These are phyloP conservation scores for Enteromius treurensis DNA, from an alignment of 2,797 vertebrate genomes.

Conservation along the genomic window DNA sequence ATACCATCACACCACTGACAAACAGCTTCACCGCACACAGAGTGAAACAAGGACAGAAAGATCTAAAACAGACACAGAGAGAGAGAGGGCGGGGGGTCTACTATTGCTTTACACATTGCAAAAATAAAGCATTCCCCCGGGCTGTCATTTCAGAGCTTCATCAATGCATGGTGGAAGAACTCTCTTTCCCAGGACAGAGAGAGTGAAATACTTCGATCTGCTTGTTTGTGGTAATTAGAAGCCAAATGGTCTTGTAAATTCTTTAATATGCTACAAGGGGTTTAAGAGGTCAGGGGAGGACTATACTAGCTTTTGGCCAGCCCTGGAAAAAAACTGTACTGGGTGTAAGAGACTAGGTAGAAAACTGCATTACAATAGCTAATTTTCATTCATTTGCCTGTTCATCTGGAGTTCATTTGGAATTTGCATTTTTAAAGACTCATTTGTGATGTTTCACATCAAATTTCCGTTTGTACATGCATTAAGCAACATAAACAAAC, in stretches of 20 bases:
- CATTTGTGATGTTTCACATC: background rate
- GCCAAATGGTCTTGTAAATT: conserved; percentile 39
- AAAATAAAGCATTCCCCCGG: conserved; percentile 21
- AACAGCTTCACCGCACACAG: background rate
- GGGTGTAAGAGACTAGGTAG: background rate
- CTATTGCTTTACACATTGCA: conserved; percentile 37
- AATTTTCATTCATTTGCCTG: background rate
- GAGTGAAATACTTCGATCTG: conserved; percentile 4
- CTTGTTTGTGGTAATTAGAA: conserved; percentile 35
- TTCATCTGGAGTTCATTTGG: background rate
- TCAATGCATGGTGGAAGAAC: background rate
- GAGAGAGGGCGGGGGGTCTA: background rate
- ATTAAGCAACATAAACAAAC: background rate
- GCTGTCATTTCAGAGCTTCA: conserved; percentile 15
- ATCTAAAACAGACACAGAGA: background rate
- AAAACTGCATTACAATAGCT: background rate
- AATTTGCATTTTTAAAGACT: background rate
- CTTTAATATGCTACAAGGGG: conserved; percentile 31
- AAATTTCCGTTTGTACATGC: background rate
- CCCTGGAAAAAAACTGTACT: background rate
- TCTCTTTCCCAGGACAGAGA: background rate
- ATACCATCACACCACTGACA: conserved; percentile 16
- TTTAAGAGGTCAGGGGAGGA: conserved; percentile 12
- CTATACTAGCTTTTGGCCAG: background rate
- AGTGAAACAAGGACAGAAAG: background rate